Evolutionary conservation across 2,888 invertebrate genomes (phyloP).

Genomic region (Rhingia rostrata): DNA sequence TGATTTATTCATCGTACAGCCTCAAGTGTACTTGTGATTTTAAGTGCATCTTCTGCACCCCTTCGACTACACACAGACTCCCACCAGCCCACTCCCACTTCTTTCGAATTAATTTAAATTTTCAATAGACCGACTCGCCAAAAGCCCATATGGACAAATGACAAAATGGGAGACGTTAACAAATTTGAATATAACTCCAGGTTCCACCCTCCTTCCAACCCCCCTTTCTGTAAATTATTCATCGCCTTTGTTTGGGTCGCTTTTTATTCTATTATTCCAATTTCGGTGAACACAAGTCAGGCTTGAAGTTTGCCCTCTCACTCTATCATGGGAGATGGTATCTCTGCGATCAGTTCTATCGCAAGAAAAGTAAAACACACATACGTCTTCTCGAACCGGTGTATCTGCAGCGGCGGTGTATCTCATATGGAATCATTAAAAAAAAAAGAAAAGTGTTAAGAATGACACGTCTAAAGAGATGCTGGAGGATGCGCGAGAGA

Average conservation of each 20-base stretch:
- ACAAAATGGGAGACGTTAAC: slow-evolving; percentile 69
- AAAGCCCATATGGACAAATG: slow-evolving; percentile 47
- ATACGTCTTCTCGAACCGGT: slow-evolving; percentile 27
- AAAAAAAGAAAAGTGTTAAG: slow-evolving; percentile 72
- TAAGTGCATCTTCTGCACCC: slow-evolving; percentile 54
- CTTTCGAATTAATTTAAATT: slow-evolving; percentile 59
- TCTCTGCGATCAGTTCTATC: slow-evolving; percentile 52
- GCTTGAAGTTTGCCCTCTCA: slow-evolving; percentile 31
- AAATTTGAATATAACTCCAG: slow-evolving; percentile 60
- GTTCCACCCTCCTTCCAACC: background rate
- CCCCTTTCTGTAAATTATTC: slow-evolving; percentile 40
- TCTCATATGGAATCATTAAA: slow-evolving; percentile 62
- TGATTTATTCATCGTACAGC: slow-evolving; percentile 63
- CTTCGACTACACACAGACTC: slow-evolving; percentile 17
- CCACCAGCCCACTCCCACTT: slow-evolving; percentile 54
- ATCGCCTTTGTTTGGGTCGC: slow-evolving; percentile 27
- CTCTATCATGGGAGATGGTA: slow-evolving; percentile 3
- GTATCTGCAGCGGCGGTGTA: slow-evolving; percentile 59
- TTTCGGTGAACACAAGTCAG: slow-evolving; percentile 46
- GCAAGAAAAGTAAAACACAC: slow-evolving; percentile 9
- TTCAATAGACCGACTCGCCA: slow-evolving; percentile 35
- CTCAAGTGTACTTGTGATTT: slow-evolving; percentile 60
- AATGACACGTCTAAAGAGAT: slow-evolving; percentile 73
- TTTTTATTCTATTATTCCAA: slow-evolving; percentile 61
- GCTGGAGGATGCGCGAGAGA: slow-evolving; percentile 66